phyloP scores from a whole-genome alignment of 2,113 vertebrate genomes.

The Anguilla japonica region DNA sequence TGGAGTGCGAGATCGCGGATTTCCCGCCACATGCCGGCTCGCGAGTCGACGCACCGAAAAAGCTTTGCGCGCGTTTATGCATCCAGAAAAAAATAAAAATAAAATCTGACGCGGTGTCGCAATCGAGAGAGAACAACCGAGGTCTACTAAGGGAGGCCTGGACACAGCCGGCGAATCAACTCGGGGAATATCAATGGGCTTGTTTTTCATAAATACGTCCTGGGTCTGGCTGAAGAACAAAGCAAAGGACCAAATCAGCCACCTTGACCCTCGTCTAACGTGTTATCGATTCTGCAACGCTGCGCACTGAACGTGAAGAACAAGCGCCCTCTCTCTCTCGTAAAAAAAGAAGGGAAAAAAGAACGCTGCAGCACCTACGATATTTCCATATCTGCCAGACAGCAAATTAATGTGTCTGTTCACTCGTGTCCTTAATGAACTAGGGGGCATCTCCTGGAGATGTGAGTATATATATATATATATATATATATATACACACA shows the following conservation, averaged over 20 bases:
- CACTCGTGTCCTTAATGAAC: slow-evolving; percentile 61
- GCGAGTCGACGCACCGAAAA: background rate
- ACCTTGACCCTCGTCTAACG: background rate
- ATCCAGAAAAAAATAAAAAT: background rate
- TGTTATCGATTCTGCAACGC: background rate
- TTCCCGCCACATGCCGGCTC: background rate
- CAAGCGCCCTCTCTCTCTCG: slow-evolving; percentile 57
- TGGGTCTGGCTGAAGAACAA: background rate
- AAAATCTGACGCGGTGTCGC: background rate
- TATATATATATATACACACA: too few species aligned
- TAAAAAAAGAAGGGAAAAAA: background rate
- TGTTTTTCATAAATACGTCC: background rate
- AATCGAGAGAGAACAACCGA: background rate
- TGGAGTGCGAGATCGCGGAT: too few species aligned
- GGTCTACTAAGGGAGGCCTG: background rate
- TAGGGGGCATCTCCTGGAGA: slow-evolving; percentile 42
- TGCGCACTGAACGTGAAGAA: slow-evolving; percentile 55
- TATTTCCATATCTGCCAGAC: slow-evolving; percentile 61
- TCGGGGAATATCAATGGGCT: background rate
- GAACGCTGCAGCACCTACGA: slow-evolving; percentile 33
- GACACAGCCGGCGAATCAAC: background rate
- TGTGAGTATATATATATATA: slow-evolving; percentile 47
- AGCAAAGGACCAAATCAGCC: background rate
- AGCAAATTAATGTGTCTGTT: slow-evolving; percentile 48
- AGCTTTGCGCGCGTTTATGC: background rate